These are phyloP conservation scores for cattle (Bos taurus) DNA, from an alignment of 2,113 vertebrate species.

Conservation along the genomic window DNA sequence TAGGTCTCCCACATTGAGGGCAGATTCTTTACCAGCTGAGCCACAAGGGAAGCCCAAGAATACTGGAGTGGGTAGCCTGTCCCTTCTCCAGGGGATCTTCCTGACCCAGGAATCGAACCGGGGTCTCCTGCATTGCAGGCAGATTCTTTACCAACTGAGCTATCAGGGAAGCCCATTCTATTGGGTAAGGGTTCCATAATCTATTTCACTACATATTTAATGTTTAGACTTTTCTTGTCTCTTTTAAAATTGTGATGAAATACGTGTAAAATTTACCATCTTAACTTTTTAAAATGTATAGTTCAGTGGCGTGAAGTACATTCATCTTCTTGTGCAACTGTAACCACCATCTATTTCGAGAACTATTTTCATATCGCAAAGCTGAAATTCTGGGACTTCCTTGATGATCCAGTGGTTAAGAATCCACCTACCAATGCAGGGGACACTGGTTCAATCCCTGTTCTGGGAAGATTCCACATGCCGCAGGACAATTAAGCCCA, in stretches of 20 bases:
- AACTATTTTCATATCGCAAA: background rate
- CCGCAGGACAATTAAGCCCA: background rate
- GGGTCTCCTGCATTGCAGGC: background rate
- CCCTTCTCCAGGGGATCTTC: background rate
- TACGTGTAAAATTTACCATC: background rate
- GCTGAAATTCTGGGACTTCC: background rate
- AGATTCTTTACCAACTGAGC: background rate
- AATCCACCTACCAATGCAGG: background rate
- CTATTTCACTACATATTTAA: background rate
- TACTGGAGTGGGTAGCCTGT: background rate
- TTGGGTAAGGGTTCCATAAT: background rate
- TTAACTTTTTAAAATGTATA: background rate
- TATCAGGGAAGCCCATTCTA: background rate
- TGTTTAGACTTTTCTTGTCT: background rate
- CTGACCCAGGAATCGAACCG: fast-evolving
- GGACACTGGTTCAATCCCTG: background rate
- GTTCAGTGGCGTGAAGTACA: background rate
- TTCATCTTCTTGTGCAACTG: background rate
- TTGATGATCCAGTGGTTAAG: background rate
- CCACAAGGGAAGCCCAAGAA: background rate
- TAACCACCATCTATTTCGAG: background rate
- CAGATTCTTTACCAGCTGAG: background rate
- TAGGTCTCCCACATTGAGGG: background rate
- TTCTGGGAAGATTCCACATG: background rate
- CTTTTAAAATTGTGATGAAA: background rate